phyloP scores from a whole-genome alignment of 2,888 invertebrate species.

The Deroplatys truncata region DNA sequence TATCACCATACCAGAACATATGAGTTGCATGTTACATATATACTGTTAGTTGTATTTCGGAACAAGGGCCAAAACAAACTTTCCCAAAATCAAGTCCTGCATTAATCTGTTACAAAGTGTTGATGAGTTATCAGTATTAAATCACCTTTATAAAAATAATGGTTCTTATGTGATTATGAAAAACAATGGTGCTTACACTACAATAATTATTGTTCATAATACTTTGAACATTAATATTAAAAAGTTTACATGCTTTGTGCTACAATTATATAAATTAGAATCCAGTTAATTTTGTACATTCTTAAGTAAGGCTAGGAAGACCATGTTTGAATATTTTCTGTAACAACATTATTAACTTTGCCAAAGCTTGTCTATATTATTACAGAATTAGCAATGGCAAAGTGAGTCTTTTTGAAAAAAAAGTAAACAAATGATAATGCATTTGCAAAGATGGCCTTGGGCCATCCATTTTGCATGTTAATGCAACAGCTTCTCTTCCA shows the following conservation, averaged over 20 bases:
- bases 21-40: not conserved
- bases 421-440: not conserved
- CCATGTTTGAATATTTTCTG: not conserved
- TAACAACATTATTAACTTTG: not conserved
- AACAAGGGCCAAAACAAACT: constrained; percentile 16
- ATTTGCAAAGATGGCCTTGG: not conserved
- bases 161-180: not conserved
- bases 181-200: not conserved
- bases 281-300: not conserved
- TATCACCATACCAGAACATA: not conserved
- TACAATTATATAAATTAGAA: not conserved
- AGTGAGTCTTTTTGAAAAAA: not conserved
- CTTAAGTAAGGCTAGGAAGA: not conserved
- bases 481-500: not conserved
- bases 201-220: not conserved
- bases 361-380: not conserved
- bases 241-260: not conserved
- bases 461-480: not conserved
- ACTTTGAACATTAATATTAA: not conserved
- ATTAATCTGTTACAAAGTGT: not conserved
- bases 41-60: not conserved
- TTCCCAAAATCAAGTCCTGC: constrained; percentile 15
- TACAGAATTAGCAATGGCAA: not conserved
- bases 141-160: not conserved
- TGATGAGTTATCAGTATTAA: not conserved